Percentiles rank a stretch among this genome's conserved stretches.
These are phyloP conservation scores for Tetranychus truncatus DNA, from an alignment of 2,888 invertebrate genomes.

Conservation along the genomic window DNA sequence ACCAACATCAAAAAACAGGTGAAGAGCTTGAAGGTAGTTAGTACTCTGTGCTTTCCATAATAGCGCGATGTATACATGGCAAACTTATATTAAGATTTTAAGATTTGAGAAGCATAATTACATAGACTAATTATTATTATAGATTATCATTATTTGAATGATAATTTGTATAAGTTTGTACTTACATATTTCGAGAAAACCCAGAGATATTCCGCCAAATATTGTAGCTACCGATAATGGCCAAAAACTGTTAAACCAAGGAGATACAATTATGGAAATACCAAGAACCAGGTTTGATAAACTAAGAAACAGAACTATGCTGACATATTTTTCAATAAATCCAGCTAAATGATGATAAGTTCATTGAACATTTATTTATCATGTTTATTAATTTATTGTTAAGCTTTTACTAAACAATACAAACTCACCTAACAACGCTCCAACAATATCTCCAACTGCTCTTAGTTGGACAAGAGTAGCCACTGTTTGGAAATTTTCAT, in stretches of 20 bases:
- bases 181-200: neutral
- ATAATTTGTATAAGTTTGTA: too few species aligned
- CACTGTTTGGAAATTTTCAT: neutral
- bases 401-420: neutral
- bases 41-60: neutral
- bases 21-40: neutral
- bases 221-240: neutral
- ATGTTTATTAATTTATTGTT: neutral
- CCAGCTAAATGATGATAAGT: neutral
- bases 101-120: too few species aligned
- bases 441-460: neutral
- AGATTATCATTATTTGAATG: too few species aligned
- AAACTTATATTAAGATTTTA: neutral
- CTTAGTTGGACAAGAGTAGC: neutral
- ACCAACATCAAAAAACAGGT: neutral
- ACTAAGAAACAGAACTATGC: neutral
- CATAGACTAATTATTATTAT: too few species aligned
- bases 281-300: neutral
- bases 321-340: neutral
- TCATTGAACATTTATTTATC: neutral
- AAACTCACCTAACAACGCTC: neutral
- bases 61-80: neutral
- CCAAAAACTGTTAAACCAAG: neutral
- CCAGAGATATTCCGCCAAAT: neutral
- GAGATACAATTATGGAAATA: neutral